Evolutionary conservation across 2,113 vertebrate genomes (phyloP).

Genomic region (Sturnira hondurensis): DNA sequence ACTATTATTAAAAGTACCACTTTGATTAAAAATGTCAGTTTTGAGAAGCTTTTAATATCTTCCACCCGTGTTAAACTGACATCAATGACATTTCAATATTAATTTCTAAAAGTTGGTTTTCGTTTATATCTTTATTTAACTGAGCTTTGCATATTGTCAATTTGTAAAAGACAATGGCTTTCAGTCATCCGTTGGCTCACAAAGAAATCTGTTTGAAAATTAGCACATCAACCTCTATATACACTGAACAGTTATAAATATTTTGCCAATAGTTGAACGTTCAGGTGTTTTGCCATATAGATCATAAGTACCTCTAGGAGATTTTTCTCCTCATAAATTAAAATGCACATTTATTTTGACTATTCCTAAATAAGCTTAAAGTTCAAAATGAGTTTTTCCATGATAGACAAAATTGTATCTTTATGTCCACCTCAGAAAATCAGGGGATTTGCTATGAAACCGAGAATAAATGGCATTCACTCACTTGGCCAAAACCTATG

Average conservation of each 20-base stretch:
- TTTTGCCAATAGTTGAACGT: background rate
- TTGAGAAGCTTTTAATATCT: slow-evolving; percentile 72
- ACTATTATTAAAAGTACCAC: slow-evolving; percentile 68
- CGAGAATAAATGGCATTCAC: background rate
- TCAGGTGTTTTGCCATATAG: background rate
- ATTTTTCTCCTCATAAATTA: background rate
- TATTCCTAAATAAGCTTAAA: background rate
- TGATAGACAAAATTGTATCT: background rate
- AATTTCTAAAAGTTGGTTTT: slow-evolving; percentile 59
- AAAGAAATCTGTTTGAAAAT: slow-evolving; percentile 19
- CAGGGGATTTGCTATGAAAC: background rate
- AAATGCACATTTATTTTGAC: background rate
- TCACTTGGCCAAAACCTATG: background rate
- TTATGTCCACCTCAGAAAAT: background rate
- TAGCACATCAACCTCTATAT: background rate
- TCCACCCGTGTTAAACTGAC: slow-evolving; percentile 52
- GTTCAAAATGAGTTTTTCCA: background rate
- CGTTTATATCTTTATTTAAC: slow-evolving; percentile 53
- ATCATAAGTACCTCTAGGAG: background rate
- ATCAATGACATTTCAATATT: slow-evolving; percentile 68
- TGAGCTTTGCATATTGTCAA: slow-evolving; percentile 10
- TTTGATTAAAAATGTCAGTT: slow-evolving; percentile 75
- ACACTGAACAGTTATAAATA: background rate
- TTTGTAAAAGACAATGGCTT: slow-evolving; percentile 25
- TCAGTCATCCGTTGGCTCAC: slow-evolving; percentile 19